Evolutionary conservation across 2,888 invertebrate species (phyloP), one percentile per base, ranked within the genome.

Genomic region (Molorchus minor): DNA sequence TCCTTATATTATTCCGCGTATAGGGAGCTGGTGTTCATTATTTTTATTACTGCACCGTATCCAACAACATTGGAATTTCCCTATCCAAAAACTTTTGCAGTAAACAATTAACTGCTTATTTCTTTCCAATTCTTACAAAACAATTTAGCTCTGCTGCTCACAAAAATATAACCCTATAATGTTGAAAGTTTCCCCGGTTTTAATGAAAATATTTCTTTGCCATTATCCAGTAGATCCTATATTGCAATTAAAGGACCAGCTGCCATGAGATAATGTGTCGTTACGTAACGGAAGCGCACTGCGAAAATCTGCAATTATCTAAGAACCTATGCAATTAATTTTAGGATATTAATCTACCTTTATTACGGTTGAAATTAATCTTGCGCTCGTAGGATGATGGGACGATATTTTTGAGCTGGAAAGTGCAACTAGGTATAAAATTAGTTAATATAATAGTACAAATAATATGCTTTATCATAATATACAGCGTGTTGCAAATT

Each of bases 121-220:
- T n/a, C n/a, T n/a, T n/a, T n/a, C n/a, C n/a, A n/a, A n/a, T 55
- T 55, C 55, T 45, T 45, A 45, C 45, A 44, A 45, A 33, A 35
- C 55, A 44, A 55, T 45, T 35, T 33, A 46, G 33, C 43, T 53
- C 43, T 30, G 30, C 41, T 43, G 53, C 25, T 16, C 16, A 29
- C 43, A 17, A 16, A 36, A 29, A 30, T 33, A 17, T 33, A 53
- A 29, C 17, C 16, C 7, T 33, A 41, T 53, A 25, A 53, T 21
- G 30, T 29, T 20, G 20, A 13, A 7, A 41, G 20, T 25, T 41
- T 55, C 20, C 36, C 13, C 10, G 25, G 10, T 20, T 13, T 19
- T 21, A 35, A 2, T 17, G 49, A 49, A 12, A 36, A 49, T 38
- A 20, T 17, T 12, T 38, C 12, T 49, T 35, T n/a, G 8, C 17